Evolutionary conservation across 2,113 vertebrate species (phyloP), one percentile per base, ranked within the genome.

Genomic region (Helogale parvula): DNA sequence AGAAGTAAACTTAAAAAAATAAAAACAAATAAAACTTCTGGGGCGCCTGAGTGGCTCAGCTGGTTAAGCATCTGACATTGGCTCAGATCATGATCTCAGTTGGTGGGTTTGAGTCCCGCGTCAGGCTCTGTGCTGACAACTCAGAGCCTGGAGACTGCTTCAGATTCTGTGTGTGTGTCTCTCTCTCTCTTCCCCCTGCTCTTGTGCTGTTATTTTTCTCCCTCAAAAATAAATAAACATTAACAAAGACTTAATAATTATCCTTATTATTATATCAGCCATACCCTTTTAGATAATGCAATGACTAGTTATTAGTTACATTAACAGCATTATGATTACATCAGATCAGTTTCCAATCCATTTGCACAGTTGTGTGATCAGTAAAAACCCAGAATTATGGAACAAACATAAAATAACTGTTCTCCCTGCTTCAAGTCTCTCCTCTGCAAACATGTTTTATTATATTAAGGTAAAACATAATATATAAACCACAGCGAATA

Each of bases 271-370:
- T 88, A 60, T 17, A 71, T 95, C 50, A 94, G 65, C 14, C 52
- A 95, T 52, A 76, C 5, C 54, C 52, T 91, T 93, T 23, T 92
- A 79, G 94, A 86, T 86, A 74, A 96, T 86, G 96, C 12, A 86
- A 77, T 35, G 35, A 33, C 79, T 90, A 81, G 35, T 65, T 85
- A 86, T 80, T 84, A 94, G 88, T 93, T 86, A 93, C 31, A 74
- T 79, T 38, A 76, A 90, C 23, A 83, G 86, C 11, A 90, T 74
- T 69, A 94, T 68, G 84, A n/a, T 50, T 87, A 84, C 33, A 84
- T 83, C 74, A 91, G 54, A 74, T n/a, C 35, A 72, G 47, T 90
- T 96, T 96, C 79, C 74, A 94, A 87, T 52, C 60, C 23, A 94
- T 50, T 33, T 54, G 72, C 50, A 77, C 3, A 93, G 45, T 15